Conservation (phyloP, 37 sponge, comb jelly and placozoan genomes). For the Beroe forskalii region DNA sequence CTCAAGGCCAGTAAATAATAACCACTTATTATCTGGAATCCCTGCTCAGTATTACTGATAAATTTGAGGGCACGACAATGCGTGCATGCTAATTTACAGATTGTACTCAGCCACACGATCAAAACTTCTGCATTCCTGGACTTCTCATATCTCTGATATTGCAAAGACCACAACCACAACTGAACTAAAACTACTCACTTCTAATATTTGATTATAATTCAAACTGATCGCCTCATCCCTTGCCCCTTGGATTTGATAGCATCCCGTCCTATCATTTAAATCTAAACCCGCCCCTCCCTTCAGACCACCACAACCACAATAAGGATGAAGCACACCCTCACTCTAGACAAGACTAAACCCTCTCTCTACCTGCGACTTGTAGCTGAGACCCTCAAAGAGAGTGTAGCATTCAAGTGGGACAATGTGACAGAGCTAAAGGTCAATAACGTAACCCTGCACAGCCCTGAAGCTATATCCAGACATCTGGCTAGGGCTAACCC, state of each 20-base stretch:
- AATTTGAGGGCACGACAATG: neutral
- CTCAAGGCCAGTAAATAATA: too few relatives aligned
- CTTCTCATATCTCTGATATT: neutral
- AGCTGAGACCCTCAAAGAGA: slow-evolving; percentile 6
- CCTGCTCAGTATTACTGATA: too few relatives aligned
- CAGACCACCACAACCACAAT: neutral
- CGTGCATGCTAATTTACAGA: neutral
- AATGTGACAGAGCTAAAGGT: neutral
- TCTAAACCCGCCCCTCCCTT: too few relatives aligned
- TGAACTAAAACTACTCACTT: too few relatives aligned
- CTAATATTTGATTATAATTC: too few relatives aligned
- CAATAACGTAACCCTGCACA: neutral
- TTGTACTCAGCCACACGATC: neutral
- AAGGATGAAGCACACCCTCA: slow-evolving; percentile 27
- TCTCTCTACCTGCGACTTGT: slow-evolving; percentile 25
- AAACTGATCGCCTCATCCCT: too few relatives aligned
- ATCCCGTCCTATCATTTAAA: too few relatives aligned
- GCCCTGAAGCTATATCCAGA: slow-evolving; percentile 37
- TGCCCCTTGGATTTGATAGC: too few relatives aligned
- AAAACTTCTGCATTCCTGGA: neutral
- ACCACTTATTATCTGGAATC: too few relatives aligned
- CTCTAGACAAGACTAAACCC: neutral
- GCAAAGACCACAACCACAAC: too few relatives aligned
- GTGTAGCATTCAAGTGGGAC: slow-evolving; percentile 32
- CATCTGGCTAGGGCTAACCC: slow-evolving; percentile 37